Evolutionary conservation across 2,888 invertebrate species (phyloP).

Genomic region (Miltochrista miniata): DNA sequence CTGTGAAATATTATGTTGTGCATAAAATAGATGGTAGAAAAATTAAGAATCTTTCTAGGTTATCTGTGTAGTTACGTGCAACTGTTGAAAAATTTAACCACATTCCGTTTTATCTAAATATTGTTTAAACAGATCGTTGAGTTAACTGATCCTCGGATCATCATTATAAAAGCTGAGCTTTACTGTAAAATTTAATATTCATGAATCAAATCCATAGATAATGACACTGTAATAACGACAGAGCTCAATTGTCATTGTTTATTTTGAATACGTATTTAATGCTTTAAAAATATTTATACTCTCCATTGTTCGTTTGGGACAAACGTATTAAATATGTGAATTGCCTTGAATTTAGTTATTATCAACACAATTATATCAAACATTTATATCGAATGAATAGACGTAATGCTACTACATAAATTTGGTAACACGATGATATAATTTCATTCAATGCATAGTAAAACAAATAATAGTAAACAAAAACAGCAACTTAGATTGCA

Average conservation of each 20-base stretch:
- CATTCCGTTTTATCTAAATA: slow-evolving; percentile 16
- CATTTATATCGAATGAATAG: slow-evolving; percentile 27
- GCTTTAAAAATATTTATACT: slow-evolving; percentile 27
- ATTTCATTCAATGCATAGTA: background rate
- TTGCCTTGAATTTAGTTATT: slow-evolving; percentile 49
- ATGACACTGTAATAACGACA: slow-evolving; percentile 19
- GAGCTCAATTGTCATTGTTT: slow-evolving; percentile 34
- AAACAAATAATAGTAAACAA: too few species aligned
- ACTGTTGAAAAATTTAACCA: slow-evolving; percentile 12
- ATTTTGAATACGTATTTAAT: slow-evolving; percentile 15
- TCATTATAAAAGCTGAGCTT: slow-evolving; percentile 15
- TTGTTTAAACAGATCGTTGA: slow-evolving; percentile 19
- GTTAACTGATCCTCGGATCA: slow-evolving; percentile 8
- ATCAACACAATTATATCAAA: slow-evolving; percentile 34
- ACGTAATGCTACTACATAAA: slow-evolving; percentile 21
- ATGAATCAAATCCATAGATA: slow-evolving; percentile 22
- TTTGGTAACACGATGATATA: background rate
- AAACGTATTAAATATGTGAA: slow-evolving; percentile 59
- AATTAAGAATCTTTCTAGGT: slow-evolving; percentile 9
- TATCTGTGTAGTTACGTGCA: slow-evolving; percentile 15
- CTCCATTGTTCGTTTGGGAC: slow-evolving; percentile 50
- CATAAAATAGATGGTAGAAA: background rate
- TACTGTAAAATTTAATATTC: slow-evolving; percentile 28
- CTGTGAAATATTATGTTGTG: background rate
- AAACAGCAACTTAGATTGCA: too few species aligned